Evolutionary conservation across 2,113 vertebrate species (phyloP).

Genomic region (Rhipidura dahli): DNA sequence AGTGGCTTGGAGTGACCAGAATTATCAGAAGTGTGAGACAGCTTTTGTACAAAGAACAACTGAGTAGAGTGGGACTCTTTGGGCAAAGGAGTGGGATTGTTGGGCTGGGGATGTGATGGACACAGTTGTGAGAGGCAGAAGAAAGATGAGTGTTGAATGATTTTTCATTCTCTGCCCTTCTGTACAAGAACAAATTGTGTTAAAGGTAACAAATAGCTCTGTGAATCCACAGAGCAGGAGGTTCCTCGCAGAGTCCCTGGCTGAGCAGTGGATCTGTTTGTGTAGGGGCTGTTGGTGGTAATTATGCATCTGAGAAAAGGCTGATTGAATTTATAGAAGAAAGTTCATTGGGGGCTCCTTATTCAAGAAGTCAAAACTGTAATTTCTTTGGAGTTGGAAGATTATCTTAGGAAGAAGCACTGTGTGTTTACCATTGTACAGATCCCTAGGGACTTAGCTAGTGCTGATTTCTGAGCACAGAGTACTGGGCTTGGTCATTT

Average conservation of each 20-base stretch:
- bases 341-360: not conserved
- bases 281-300: not conserved
- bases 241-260: not conserved
- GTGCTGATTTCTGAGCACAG: not conserved
- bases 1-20: not conserved
- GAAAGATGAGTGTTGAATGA: not conserved
- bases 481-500: not conserved
- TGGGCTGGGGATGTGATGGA: not conserved
- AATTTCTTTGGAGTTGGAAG: not conserved
- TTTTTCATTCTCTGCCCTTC: not conserved
- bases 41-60: not conserved
- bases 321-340: not conserved
- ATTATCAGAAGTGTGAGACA: not conserved
- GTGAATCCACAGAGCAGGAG: fast-evolving
- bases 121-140: not conserved
- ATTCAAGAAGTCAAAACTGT: not conserved
- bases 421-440: not conserved
- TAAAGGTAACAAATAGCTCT: not conserved
- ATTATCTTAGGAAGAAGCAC: not conserved
- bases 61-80: not conserved
- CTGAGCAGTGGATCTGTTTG: not conserved
- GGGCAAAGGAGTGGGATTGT: not conserved
- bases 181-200: not conserved
- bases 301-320: not conserved
- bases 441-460: not conserved